Conservation (phyloP, 2,888 invertebrate genomes). For the Deroplatys truncata region DNA sequence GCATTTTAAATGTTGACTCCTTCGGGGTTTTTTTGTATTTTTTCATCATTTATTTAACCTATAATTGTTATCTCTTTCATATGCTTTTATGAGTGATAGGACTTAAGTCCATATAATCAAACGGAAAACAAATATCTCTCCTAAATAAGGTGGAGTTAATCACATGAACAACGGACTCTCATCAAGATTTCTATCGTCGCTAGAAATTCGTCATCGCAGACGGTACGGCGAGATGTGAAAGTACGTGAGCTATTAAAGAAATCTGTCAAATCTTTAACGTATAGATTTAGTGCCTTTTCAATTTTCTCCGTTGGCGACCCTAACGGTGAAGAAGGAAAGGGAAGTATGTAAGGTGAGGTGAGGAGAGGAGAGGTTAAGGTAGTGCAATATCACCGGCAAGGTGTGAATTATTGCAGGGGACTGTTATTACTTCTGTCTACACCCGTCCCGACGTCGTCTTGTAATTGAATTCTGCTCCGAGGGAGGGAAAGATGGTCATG, state of each 20-base stretch:
- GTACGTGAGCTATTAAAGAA: neutral
- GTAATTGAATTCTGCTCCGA: neutral
- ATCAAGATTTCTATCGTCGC: too few species aligned
- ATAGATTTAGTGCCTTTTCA: neutral
- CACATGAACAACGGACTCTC: too few species aligned
- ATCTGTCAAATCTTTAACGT: neutral
- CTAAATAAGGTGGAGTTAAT: too few species aligned
- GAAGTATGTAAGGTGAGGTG: neutral
- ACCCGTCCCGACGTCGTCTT: neutral
- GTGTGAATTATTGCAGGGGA: neutral
- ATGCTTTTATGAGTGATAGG: too few species aligned
- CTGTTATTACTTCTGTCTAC: constrained; percentile 3
- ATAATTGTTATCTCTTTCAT: too few species aligned
- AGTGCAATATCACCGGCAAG: neutral
- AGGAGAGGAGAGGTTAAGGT: neutral
- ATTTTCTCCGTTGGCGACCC: neutral
- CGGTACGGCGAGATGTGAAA: neutral
- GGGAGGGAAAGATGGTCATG: neutral
- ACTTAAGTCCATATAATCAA: too few species aligned
- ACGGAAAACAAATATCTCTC: too few species aligned
- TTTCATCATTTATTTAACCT: too few species aligned
- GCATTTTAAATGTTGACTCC: too few species aligned
- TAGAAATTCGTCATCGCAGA: too few species aligned
- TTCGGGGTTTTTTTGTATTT: too few species aligned
- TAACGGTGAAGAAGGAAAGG: neutral